Percentiles rank a stretch among this genome's conserved stretches.
These are phyloP conservation scores for Camelus dromedarius DNA, from an alignment of 2,113 vertebrate genomes.

Conservation along the genomic window DNA sequence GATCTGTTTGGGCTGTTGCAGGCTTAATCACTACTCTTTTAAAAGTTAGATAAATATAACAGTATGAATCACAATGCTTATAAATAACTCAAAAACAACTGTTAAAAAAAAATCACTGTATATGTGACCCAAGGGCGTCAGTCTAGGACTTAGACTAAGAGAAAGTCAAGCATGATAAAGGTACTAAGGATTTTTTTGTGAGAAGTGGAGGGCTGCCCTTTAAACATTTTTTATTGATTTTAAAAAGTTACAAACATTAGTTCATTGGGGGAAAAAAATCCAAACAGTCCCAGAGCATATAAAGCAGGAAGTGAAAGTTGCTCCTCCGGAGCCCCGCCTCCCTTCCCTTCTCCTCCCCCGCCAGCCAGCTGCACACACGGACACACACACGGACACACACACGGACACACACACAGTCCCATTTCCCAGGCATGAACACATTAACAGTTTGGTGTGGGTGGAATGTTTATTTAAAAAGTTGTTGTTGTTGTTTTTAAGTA, in stretches of 20 bases:
- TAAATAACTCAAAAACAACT: background rate
- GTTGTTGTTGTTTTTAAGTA: background rate
- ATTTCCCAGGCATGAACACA: background rate
- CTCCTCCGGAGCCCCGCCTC: background rate
- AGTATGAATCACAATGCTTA: background rate
- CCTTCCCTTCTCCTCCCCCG: background rate
- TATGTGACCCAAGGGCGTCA: background rate
- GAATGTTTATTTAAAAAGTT: background rate
- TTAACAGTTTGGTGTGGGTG: no score
- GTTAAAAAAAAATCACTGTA: background rate
- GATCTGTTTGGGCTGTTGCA: background rate
- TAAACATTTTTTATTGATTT: background rate
- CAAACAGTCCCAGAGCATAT: background rate
- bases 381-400: background rate
- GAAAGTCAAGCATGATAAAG: background rate
- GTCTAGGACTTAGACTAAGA: background rate
- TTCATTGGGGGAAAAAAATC: background rate
- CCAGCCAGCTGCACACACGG: no score
- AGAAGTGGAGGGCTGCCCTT: background rate
- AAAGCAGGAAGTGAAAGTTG: background rate
- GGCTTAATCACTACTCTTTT: background rate
- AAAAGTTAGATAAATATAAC: slow-evolving; percentile 40
- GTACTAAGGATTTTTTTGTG: background rate
- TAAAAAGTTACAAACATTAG: background rate
- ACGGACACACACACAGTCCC: fast-evolving